Conservation (phyloP, 2,888 invertebrate genomes). For the Ophion ventricosus region DNA sequence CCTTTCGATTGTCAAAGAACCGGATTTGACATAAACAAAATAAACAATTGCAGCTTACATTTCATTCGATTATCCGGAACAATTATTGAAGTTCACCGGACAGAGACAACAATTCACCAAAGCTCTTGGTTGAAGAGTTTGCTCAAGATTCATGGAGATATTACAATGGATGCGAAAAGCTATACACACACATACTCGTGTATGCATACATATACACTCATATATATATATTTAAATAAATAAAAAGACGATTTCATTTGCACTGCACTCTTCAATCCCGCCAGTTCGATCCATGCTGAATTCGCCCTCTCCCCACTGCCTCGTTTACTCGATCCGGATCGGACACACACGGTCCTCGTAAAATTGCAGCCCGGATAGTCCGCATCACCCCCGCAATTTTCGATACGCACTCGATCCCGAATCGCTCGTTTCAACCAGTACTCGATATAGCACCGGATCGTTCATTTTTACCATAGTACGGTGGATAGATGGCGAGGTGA, state of each 20-base stretch:
- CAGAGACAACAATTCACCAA: constrained; percentile 8
- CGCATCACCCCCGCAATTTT: constrained; percentile 52
- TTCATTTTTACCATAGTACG: constrained; percentile 47
- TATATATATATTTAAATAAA: neutral
- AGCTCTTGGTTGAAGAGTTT: constrained; percentile 37
- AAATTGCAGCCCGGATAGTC: constrained; percentile 32
- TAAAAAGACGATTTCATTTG: constrained; percentile 48
- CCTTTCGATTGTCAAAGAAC: neutral
- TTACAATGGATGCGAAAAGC: constrained; percentile 31
- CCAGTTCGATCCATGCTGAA: constrained; percentile 43
- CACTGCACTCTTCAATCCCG: constrained; percentile 39
- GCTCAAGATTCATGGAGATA: constrained; percentile 25
- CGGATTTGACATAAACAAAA: neutral
- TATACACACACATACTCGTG: neutral
- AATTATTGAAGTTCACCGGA: neutral
- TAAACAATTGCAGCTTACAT: neutral
- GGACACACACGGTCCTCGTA: constrained; percentile 12
- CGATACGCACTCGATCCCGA: constrained; percentile 56
- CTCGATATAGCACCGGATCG: constrained; percentile 37
- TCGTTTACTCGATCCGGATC: constrained; percentile 50
- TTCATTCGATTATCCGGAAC: neutral
- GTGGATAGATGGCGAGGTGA: neutral
- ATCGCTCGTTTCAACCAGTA: constrained; percentile 45
- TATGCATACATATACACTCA: no score
- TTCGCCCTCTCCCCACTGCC: constrained; percentile 16